Base-by-base conservation (phyloP, 2,888 invertebrate genomes). In the Ceramica pisi region DNA sequence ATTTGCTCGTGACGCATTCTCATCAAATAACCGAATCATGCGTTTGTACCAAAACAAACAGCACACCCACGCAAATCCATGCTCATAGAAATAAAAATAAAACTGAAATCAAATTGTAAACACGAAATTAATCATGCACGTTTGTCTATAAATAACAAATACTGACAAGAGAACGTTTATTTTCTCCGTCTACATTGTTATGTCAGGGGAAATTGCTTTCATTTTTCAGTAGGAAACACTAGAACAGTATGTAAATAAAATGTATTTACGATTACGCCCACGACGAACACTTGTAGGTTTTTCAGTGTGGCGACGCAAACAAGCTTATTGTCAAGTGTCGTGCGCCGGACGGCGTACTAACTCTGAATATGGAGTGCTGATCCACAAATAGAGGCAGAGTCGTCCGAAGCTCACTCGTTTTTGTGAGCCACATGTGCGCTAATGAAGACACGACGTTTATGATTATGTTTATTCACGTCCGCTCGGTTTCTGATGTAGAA, bases 381-480 rank as follows among this genome's bases (percentile, higher is more conserved):
- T 86, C 85, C 87, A 84, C 88, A 91, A 91, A 91, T 90, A 90
- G 84, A 83, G 83, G 81, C 81, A 56, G 72, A 68, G 59, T 55
- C 74, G 81, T 71, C 75, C 73, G 76, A 77, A 80, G 81, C 81
- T 79, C 69, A 82, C 82, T 81, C 81, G 84, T 83, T 87, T 86
- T 84, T 85, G 85, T 87, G 74, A 73, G 83, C 90, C 90, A 91
- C 88, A 90, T 91, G 89, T 90, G 88, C 88, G 83, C 88, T 91
- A 91, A 93, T 90, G 90, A 91, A 93, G 88, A 89, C 87, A 87
- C 87, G 85, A 88, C 88, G 86, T 89, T 87, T 86, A 87, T 85
- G 82, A 87, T 87, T 84, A 88, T 87, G 81, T 89, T 89, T 87
- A 88, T 88, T 89, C 87, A 85, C 87, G 86, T 86, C 80, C 81